A percentile compares a stretch with the other conserved stretches of the same genome.
These are phyloP conservation scores for Cyanoliseus patagonus DNA, from an alignment of 2,113 vertebrate genomes.

Conservation along the genomic window DNA sequence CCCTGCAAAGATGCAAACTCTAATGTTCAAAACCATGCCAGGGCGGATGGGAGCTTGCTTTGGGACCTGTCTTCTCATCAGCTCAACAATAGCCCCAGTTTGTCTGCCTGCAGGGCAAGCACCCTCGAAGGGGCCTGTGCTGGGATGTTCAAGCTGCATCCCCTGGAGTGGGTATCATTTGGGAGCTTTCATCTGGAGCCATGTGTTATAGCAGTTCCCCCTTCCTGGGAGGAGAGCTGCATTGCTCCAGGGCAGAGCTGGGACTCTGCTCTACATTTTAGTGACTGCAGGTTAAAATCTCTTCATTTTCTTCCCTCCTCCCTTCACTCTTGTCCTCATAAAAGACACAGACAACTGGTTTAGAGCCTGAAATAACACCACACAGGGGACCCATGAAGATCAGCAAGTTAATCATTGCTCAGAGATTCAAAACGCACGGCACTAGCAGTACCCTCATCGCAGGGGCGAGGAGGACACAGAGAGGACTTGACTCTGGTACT, in stretches of 20 bases:
- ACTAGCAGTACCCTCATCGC: not conserved
- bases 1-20: not conserved
- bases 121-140: not conserved
- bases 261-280: constrained; percentile 44
- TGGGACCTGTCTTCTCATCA: constrained; percentile 17
- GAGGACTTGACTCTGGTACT: not conserved
- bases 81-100: constrained; percentile 9
- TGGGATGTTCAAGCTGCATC: not conserved
- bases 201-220: not conserved
- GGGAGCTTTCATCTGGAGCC: constrained; percentile 1
- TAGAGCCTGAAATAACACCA: constrained; percentile 61
- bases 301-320: not conserved
- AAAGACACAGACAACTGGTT: constrained; percentile 56
- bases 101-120: constrained; percentile 25
- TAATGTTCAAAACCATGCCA: not conserved
- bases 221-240: not conserved
- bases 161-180: not conserved
- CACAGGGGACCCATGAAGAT: constrained; percentile 27
- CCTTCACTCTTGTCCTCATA: constrained; percentile 8
- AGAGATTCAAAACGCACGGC: not conserved
- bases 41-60: not conserved
- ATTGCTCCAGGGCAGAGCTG: constrained; percentile 4
- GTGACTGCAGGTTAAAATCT: constrained; percentile 30
- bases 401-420: constrained; percentile 37
- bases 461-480: not conserved